Conservation (phyloP, 2,797 vertebrate species). For the Pitangus sulphuratus region DNA sequence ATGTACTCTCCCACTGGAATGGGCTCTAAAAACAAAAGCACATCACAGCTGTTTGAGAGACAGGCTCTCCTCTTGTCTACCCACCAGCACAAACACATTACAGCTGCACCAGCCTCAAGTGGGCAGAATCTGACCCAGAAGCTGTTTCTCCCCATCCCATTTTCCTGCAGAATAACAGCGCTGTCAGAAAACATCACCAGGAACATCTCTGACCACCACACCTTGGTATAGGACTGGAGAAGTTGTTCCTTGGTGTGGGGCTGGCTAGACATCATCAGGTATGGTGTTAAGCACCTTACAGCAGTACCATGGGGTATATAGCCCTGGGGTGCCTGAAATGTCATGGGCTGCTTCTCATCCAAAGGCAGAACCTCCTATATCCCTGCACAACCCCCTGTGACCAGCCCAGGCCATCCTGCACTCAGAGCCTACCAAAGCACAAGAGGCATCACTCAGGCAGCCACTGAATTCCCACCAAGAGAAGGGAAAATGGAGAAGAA, state of each 20-base stretch:
- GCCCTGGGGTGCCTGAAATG: background rate
- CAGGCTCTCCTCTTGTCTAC: background rate
- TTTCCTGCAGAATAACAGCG: background rate
- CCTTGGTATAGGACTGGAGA: background rate
- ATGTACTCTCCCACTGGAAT: background rate
- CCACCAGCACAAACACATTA: background rate
- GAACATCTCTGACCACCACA: background rate
- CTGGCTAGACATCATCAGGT: background rate
- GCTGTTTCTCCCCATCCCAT: background rate
- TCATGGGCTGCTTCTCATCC: background rate
- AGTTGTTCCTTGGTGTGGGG: background rate
- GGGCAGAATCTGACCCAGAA: background rate
- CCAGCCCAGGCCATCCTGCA: rapidly evolving
- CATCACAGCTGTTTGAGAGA: background rate
- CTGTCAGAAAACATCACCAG: background rate
- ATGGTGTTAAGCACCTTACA: background rate
- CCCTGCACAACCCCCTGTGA: background rate
- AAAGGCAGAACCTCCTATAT: background rate
- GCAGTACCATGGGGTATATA: rapidly evolving
- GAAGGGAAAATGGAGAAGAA: rapidly evolving
- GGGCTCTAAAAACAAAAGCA: background rate
- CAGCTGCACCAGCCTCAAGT: background rate
- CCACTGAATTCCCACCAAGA: background rate
- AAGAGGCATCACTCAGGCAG: rapidly evolving
- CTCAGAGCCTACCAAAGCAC: background rate